Evolutionary conservation across 2,113 vertebrate genomes (phyloP).

Genomic region (Arizona elegans): DNA sequence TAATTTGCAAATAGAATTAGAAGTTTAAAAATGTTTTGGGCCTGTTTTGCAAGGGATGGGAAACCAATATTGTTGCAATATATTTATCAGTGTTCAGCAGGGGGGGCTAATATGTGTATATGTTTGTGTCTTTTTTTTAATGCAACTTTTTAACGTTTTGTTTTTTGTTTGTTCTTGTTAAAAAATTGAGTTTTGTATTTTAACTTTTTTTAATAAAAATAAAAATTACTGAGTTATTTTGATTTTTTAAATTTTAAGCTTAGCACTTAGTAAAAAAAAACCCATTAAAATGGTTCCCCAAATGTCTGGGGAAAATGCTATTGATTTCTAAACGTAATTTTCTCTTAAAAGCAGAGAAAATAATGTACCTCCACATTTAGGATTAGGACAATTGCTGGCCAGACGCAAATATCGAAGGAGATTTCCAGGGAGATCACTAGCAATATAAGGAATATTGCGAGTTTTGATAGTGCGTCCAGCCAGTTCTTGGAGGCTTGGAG

Average conservation of each 20-base stretch:
- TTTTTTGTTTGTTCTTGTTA: not conserved
- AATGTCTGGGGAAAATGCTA: conserved; percentile 17
- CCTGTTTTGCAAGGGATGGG: not conserved
- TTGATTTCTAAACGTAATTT: not conserved
- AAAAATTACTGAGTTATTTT: not conserved
- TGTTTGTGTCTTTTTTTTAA: not conserved
- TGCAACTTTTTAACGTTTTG: not conserved
- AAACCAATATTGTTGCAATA: not conserved
- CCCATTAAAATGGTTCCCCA: not conserved
- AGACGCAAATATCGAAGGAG: conserved; percentile 81
- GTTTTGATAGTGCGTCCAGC: conserved; percentile 75
- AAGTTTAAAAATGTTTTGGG: not conserved
- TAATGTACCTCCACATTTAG: conserved; percentile 85
- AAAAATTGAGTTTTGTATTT: not conserved
- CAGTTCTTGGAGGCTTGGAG: conserved; percentile 76
- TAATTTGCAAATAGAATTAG: not conserved
- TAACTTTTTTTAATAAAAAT: not conserved
- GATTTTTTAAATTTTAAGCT: not conserved
- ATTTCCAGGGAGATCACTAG: conserved; percentile 77
- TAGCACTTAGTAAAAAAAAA: not conserved
- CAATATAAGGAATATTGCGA: conserved; percentile 62
- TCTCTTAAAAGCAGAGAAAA: not conserved
- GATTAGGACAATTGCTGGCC: conserved; percentile 92
- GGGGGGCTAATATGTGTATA: not conserved
- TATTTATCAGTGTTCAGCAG: not conserved